Conservation (phyloP, 2,113 vertebrate genomes). For the Cyphomyrus discorhynchus region DNA sequence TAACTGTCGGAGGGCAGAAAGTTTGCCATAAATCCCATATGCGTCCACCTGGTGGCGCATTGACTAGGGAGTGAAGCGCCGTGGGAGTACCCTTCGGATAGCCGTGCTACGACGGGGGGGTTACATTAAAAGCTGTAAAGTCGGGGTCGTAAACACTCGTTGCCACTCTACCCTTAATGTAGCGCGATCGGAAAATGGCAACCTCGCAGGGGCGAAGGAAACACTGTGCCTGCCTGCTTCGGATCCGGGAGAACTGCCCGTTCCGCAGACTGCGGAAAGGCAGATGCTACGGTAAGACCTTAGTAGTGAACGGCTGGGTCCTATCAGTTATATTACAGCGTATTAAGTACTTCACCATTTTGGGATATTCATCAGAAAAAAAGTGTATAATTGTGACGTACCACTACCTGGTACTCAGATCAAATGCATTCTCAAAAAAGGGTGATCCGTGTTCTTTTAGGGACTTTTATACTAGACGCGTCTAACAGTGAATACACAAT, state of each 20-base stretch:
- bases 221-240: constrained; percentile 36
- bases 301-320: not conserved
- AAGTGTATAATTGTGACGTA: not conserved
- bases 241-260: constrained; percentile 37
- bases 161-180: not conserved
- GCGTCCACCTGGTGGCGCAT: not conserved
- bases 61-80: not conserved
- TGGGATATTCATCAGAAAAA: not conserved
- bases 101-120: too few species aligned
- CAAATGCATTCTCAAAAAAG: not conserved
- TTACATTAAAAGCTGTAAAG: not conserved
- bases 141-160: not conserved
- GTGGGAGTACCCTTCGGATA: not conserved
- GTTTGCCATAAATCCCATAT: not conserved
- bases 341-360: not conserved
- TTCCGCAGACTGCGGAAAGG: constrained; percentile 40
- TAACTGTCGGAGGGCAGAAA: constrained; percentile 35
- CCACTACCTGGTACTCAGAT: not conserved
- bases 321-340: not conserved
- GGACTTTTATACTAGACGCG: not conserved
- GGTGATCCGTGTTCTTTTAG: not conserved
- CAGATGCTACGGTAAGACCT: constrained; percentile 30
- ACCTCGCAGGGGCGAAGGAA: constrained; percentile 34
- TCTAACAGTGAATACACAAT: not conserved
- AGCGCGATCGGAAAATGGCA: constrained; percentile 32